Base-by-base conservation (phyloP, 2,888 invertebrate genomes). In the Meteorus colon region DNA sequence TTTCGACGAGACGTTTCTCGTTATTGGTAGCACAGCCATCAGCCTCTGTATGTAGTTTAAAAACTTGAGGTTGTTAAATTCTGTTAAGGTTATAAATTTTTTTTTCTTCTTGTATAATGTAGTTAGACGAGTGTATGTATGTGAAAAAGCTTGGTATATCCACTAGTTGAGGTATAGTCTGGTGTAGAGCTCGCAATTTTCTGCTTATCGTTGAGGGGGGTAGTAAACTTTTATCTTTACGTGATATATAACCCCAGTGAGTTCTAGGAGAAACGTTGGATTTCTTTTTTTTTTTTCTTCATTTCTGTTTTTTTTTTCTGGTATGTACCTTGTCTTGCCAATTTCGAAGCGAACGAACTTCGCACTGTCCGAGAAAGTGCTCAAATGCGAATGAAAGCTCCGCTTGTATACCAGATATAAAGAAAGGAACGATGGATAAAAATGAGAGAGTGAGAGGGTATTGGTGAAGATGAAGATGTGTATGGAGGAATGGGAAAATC, bases 151-250 rank as follows among this genome's bases (percentile, higher is more conserved):
- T 72, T 63, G 72, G 48, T 51, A 51, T 51, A 34, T 72, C 72
- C 45, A 62, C 71, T 62, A 16, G 62, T 62, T 62, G 31, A 62
- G 31, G 62, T 62, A 31, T 31, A 29, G 45, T 41, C 60, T 71
- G 12, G 16, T 62, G 66, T 72, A 72, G 73, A 51, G 70, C 77
- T 80, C 73, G 73, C 77, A 77, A 80, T 80, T 78, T 80, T 74
- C 73, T 75, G 77, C 80, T 78, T 77, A 80, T 80, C 77, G 73
- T 31, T 48, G 41, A 65, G 75, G 73, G 41, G 75, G 73, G 51
- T 77, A 74, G 68, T 76, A 74, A 78, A 78, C 68, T 66, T 80
- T 77, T 74, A 80, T 77, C 76, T 75, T 73, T 27, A 74, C 78
- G 77, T 77, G 77, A 73, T 78, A 72, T 70, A 75, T 55, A 73